These are phyloP conservation scores for Nomada fabriciana DNA, from an alignment of 2,888 invertebrate genomes.

Conservation along the genomic window DNA sequence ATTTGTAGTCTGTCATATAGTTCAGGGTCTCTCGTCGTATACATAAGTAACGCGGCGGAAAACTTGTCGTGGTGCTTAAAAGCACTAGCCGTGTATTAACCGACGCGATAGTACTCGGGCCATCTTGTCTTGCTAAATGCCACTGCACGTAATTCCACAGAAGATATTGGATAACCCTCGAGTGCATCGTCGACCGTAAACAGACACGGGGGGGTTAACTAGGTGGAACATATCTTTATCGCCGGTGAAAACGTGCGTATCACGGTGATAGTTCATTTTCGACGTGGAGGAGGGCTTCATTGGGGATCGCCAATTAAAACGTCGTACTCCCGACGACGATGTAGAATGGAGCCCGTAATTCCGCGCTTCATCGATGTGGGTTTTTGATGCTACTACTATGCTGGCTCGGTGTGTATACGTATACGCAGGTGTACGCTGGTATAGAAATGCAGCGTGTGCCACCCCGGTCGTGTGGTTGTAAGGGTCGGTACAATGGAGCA, in stretches of 20 bases:
- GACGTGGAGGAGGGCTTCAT: conserved; percentile 62
- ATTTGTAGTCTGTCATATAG: conserved; percentile 55
- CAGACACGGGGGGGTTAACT: conserved; percentile 50
- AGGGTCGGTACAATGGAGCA: conserved; percentile 80
- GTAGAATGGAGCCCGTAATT: conserved; percentile 61
- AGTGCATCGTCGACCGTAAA: conserved; percentile 61
- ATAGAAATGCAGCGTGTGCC: conserved; percentile 10
- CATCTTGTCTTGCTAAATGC: conserved; percentile 64
- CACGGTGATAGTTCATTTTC: conserved; percentile 62
- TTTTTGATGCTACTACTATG: conserved; percentile 53
- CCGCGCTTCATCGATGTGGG: conserved; percentile 65
- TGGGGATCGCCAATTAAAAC: conserved; percentile 71
- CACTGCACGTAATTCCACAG: conserved; percentile 65
- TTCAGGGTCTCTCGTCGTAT: background rate
- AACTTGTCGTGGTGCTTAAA: conserved; percentile 67
- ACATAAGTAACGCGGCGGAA: conserved; percentile 47
- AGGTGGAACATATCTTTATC: conserved; percentile 61
- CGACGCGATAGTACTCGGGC: conserved; percentile 49
- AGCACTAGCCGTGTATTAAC: conserved; percentile 63
- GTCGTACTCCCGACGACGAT: conserved; percentile 59
- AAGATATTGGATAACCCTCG: conserved; percentile 68
- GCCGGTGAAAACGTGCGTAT: conserved; percentile 64
- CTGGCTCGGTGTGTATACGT: conserved; percentile 1
- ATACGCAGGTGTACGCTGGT: conserved; percentile 17
- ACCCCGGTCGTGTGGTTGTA: conserved; percentile 47